Base-by-base conservation (phyloP, 1,140 invertebrate species). In the Dufourea novaeangliae region DNA sequence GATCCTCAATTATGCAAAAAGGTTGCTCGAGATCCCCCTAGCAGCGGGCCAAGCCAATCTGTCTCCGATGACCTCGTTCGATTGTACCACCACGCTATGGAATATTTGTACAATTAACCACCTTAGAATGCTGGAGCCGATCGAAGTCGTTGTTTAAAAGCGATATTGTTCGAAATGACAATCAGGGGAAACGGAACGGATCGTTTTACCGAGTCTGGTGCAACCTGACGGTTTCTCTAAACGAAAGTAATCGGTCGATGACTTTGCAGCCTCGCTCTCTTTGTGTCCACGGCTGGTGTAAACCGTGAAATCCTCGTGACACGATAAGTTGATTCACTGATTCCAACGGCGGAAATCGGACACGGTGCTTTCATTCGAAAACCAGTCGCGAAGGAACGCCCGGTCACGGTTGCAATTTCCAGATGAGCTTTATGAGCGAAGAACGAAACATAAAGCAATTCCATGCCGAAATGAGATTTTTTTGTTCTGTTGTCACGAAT, bases 31-130 rank as follows among this genome's bases (percentile, higher is more conserved):
- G n/a, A 52, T 29, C 34, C 32, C 20, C 32, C 25, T 56, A 69
- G 22, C 17, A 5, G 32, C 1, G 67, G n/a, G n/a, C n/a, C n/a
- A 37, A 69, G 32, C 50, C 50, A 69, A 69, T 69, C 67, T 27
- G 67, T n/a, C 32, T 69, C 5, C 25, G 67, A 56, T 27, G 46
- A 12, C 67, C 50, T 56, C 50, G 67, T 56, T 69, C 2, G 67
- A 56, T 56, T 29, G 17, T 25, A 27, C 22, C 50, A 7, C 22
- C 34, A 56, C 27, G 20, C 22, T n/a, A n/a, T n/a, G 10, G 14
- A 7, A 34, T 14, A 17, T 8, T 20, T n/a, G 20, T n/a, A 29
- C 52, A 57, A 70, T 57, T 70, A 57, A 70, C 52, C 52, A n/a
- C 17, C 7, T 17, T 27, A 11, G 17, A 41, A 54, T 56, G 34